A percentile compares a stretch with the other conserved stretches of the same genome.
Conservation (phyloP, 1,140 invertebrate species). For the Lordiphosa mommai region DNA sequence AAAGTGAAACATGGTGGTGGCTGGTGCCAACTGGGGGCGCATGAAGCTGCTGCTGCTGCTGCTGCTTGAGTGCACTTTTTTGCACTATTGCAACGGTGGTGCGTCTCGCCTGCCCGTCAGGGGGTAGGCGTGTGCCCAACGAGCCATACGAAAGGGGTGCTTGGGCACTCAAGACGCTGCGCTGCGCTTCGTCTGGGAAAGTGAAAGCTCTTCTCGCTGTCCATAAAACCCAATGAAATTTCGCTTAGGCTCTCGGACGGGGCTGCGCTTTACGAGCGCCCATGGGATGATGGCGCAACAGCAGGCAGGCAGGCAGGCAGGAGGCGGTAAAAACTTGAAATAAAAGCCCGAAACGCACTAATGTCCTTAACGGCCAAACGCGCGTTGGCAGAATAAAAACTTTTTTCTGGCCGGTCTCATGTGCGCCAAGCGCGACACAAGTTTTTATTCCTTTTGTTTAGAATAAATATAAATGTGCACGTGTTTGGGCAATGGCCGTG, state of each 20-base stretch:
- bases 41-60: constrained; percentile 5
- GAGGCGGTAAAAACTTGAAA: constrained; percentile 42
- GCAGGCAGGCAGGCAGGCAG: neutral
- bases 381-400: constrained; percentile 27
- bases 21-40: constrained; percentile 23
- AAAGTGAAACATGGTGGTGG: constrained; percentile 74
- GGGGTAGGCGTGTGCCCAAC: too few relatives aligned
- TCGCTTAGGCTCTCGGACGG: constrained; percentile 44
- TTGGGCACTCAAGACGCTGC: constrained; percentile 11
- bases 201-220: constrained; percentile 33
- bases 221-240: constrained; percentile 69
- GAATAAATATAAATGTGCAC: constrained; percentile 72
- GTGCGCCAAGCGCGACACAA: constrained; percentile 57
- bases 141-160: too few relatives aligned
- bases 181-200: constrained; percentile 19
- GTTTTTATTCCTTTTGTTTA: constrained; percentile 76
- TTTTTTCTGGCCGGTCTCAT: constrained; percentile 41
- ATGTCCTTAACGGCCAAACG: constrained; percentile 49
- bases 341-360: constrained; percentile 60
- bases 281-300: too few relatives aligned
- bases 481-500: constrained; percentile 44
- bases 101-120: neutral
- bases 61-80: constrained; percentile 66
- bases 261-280: constrained; percentile 48
- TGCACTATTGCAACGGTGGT: constrained; percentile 66